phyloP scores from a whole-genome alignment of 2,113 vertebrate species.

The Etia nguti region DNA sequence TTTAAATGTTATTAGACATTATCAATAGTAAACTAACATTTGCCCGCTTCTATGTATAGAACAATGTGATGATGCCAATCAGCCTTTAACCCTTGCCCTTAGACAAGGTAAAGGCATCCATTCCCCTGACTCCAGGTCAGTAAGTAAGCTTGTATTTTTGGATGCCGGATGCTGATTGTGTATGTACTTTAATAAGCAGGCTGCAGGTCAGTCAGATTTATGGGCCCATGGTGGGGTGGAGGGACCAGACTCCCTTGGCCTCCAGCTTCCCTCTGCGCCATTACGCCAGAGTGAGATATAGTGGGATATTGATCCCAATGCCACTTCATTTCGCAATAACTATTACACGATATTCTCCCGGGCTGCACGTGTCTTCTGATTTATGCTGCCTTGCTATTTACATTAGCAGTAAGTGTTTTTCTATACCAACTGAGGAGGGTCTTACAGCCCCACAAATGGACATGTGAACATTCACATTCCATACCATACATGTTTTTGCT shows the following conservation, averaged over 20 bases:
- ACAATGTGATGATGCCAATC: constrained; percentile 24
- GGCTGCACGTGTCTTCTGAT: constrained; percentile 70
- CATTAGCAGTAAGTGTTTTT: constrained; percentile 80
- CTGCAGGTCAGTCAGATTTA: constrained; percentile 92
- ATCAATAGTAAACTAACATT: constrained; percentile 9
- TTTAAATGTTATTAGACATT: not conserved
- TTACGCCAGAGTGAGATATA: constrained; percentile 96
- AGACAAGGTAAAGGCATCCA: constrained; percentile 54
- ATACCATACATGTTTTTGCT: constrained; percentile 43
- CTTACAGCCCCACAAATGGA: constrained; percentile 54
- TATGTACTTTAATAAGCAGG: constrained; percentile 88
- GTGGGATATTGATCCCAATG: constrained; percentile 95
- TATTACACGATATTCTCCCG: constrained; percentile 84
- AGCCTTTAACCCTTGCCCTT: constrained; percentile 51
- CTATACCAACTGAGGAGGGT: constrained; percentile 68
- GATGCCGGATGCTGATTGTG: constrained; percentile 81
- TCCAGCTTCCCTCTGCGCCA: constrained; percentile 88
- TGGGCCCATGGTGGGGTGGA: constrained; percentile 89
- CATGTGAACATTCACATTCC: constrained; percentile 55
- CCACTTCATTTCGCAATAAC: constrained; percentile 98
- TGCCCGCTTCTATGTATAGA: not conserved
- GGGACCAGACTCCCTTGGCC: constrained; percentile 94
- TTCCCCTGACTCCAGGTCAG: constrained; percentile 65
- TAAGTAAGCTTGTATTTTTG: constrained; percentile 67
- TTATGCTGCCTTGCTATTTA: constrained; percentile 79